These are phyloP conservation scores for Equus quagga DNA, from an alignment of 2,113 vertebrate species.

Conservation along the genomic window DNA sequence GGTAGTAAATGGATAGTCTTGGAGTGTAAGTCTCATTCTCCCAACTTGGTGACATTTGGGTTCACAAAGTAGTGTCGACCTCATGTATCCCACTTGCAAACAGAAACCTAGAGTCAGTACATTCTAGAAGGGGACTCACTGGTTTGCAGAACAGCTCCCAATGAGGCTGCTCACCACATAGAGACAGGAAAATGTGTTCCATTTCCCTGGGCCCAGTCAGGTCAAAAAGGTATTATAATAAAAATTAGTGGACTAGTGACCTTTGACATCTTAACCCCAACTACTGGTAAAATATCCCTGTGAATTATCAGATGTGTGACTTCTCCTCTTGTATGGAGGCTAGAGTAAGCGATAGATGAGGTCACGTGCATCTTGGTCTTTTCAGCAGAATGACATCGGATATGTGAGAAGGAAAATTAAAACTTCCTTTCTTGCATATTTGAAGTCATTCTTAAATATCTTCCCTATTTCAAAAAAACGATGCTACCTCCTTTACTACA, in stretches of 20 bases:
- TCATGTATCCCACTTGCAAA: not conserved
- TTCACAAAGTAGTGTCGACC: not conserved
- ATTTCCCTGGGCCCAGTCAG: not conserved
- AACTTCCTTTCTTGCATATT: not conserved
- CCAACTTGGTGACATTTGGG: not conserved
- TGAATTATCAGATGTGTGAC: not conserved
- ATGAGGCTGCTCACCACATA: not conserved
- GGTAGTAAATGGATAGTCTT: not conserved
- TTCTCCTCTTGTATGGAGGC: not conserved
- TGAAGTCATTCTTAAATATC: not conserved
- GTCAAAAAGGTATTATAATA: not conserved
- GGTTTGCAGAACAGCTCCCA: not conserved
- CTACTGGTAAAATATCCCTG: not conserved
- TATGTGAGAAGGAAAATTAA: not conserved
- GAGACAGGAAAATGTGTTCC: not conserved
- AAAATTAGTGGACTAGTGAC: not conserved
- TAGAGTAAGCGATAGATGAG: not conserved
- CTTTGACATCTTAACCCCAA: not conserved
- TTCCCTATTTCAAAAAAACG: not conserved
- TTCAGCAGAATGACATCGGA: not conserved
- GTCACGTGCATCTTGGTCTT: not conserved
- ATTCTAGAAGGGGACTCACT: not conserved
- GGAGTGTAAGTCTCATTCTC: not conserved
- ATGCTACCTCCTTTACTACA: not conserved
- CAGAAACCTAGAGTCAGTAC: not conserved